A percentile compares a stretch with the other conserved stretches of the same genome.
These are phyloP conservation scores for Dendrolimus kikuchii DNA, from an alignment of 1,140 invertebrate species.

Conservation along the genomic window DNA sequence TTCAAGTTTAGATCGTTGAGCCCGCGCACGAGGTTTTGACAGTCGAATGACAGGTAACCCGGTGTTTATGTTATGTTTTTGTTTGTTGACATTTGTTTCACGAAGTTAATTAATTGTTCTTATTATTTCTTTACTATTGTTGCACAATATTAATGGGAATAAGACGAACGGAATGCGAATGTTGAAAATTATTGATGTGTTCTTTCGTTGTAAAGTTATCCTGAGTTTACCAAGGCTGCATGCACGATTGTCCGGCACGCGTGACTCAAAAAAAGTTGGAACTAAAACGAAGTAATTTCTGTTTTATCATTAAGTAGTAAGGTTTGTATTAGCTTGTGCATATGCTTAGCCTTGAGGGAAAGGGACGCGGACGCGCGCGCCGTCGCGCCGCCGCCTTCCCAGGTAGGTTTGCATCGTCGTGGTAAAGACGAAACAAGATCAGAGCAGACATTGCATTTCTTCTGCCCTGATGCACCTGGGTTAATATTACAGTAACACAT, in stretches of 20 bases:
- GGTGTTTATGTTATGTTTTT: constrained; percentile 46
- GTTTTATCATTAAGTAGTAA: constrained; percentile 11
- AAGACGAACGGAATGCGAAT: constrained; percentile 8
- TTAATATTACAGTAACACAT: no score
- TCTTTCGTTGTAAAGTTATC: constrained; percentile 12
- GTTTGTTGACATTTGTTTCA: constrained; percentile 4
- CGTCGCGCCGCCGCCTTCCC: constrained; percentile 47
- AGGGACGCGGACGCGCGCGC: constrained; percentile 46
- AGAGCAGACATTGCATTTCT: constrained; percentile 20
- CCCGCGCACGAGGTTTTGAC: constrained; percentile 35
- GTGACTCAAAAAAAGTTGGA: constrained; percentile 32
- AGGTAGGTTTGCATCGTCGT: constrained; percentile 43
- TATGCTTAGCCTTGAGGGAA: constrained; percentile 54
- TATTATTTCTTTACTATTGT: no score
- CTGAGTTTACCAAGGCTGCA: constrained; percentile 25
- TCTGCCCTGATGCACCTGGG: not conserved
- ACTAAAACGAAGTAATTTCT: constrained; percentile 12
- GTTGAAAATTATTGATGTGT: constrained; percentile 13
- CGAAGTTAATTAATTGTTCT: constrained; percentile 8
- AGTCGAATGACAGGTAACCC: constrained; percentile 33
- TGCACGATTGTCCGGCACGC: constrained; percentile 29
- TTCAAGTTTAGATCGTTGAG: constrained; percentile 9
- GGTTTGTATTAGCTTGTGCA: constrained; percentile 25
- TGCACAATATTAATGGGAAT: no score
- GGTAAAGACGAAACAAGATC: constrained; percentile 19